Conservation (phyloP, 2,113 vertebrate species). For the Glaucomys volans region DNA sequence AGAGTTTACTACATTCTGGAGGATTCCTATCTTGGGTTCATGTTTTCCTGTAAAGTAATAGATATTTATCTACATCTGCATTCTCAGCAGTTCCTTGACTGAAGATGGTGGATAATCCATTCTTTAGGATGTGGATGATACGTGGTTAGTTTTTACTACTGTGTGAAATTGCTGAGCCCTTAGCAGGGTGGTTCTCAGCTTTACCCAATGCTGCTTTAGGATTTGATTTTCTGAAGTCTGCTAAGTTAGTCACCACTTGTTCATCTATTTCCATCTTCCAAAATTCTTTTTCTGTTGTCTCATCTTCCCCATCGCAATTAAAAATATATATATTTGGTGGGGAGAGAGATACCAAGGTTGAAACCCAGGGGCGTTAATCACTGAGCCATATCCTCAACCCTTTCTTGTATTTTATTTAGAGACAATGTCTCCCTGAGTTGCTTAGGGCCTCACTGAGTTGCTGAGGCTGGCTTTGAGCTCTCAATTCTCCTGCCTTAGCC, state of each 20-base stretch:
- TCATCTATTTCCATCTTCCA: background rate
- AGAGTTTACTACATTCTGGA: constrained; percentile 10
- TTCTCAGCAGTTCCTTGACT: background rate
- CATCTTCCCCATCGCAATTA: background rate
- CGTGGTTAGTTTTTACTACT: background rate
- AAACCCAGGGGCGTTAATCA: too few relatives aligned
- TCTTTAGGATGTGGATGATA: background rate
- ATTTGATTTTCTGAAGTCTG: background rate
- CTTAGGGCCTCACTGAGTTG: too few relatives aligned
- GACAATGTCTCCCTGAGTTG: too few relatives aligned
- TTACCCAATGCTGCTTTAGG: background rate
- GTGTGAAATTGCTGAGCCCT: background rate
- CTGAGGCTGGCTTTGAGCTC: too few relatives aligned
- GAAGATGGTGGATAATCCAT: background rate
- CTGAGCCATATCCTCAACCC: too few relatives aligned
- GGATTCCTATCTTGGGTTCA: background rate
- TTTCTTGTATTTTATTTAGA: too few relatives aligned
- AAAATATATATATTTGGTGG: background rate
- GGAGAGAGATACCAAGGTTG: too few relatives aligned
- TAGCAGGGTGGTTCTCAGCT: background rate
- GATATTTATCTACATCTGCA: background rate
- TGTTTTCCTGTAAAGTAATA: constrained; percentile 36
- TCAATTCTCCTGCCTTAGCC: too few relatives aligned
- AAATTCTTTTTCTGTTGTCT: background rate
- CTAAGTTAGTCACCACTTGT: background rate